phyloP scores from a whole-genome alignment of 2,113 vertebrate species.

The Rhipidura dahli region DNA sequence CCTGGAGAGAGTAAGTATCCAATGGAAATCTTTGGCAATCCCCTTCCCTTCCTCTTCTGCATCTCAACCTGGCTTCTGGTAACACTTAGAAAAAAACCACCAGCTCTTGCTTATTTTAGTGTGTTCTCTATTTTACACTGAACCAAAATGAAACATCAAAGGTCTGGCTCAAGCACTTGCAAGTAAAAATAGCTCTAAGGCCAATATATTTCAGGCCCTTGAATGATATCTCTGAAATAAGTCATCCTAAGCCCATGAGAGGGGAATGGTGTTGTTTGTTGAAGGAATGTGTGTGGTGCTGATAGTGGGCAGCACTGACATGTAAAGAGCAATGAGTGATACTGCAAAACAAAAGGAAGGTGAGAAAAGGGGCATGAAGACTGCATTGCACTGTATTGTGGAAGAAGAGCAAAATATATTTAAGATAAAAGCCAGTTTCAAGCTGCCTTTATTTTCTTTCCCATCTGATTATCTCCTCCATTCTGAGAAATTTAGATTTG shows the following conservation, averaged over 20 bases:
- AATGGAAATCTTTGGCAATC: conserved; percentile 21
- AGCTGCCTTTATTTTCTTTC: neutral
- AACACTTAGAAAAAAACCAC: conserved; percentile 10
- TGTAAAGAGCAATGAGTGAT: neutral
- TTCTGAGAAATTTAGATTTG: neutral
- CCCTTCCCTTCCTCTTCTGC: neutral
- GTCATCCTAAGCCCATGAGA: neutral
- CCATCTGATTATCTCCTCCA: neutral
- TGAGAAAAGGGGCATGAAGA: neutral
- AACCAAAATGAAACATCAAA: conserved; percentile 30
- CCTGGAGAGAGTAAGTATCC: neutral
- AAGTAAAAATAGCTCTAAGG: conserved; percentile 34
- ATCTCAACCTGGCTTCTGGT: conserved; percentile 26
- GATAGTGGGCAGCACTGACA: conserved; percentile 6
- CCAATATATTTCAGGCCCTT: conserved; percentile 14
- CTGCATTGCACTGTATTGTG: neutral
- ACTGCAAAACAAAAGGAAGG: neutral
- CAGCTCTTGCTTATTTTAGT: conserved; percentile 6
- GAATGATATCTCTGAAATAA: conserved; percentile 25
- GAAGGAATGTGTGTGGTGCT: neutral
- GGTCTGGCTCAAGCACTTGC: neutral
- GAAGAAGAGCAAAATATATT: neutral
- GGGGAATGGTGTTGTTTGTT: neutral
- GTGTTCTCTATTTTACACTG: neutral
- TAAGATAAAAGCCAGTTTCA: neutral